A percentile compares a stretch with the other conserved stretches of the same genome.
Evolutionary conservation across 2,888 invertebrate species (phyloP).

Genomic region (Prosapia bicincta): DNA sequence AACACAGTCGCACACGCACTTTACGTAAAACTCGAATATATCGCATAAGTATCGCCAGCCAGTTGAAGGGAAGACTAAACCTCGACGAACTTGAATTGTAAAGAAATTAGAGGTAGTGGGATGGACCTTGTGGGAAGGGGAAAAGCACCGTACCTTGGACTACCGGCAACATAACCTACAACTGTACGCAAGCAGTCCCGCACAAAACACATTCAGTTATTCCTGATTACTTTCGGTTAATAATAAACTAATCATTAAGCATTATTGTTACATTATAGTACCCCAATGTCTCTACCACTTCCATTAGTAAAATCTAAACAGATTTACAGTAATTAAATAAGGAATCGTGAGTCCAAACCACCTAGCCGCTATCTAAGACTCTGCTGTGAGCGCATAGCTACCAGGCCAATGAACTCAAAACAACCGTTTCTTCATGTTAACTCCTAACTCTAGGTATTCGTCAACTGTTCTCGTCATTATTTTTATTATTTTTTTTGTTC

Average conservation of each 20-base stretch:
- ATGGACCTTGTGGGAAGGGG: not conserved
- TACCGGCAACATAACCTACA: not conserved
- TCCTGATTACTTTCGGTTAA: not conserved
- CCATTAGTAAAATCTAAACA: not conserved
- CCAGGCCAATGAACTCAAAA: constrained; percentile 17
- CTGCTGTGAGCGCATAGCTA: constrained; percentile 6
- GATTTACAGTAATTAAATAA: not conserved
- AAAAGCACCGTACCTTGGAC: not conserved
- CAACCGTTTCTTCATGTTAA: constrained; percentile 25
- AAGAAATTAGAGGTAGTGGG: constrained; percentile 2
- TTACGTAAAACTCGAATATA: not conserved
- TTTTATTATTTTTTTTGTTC: too few species aligned
- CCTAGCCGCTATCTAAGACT: not conserved
- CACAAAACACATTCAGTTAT: not conserved
- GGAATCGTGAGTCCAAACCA: not conserved
- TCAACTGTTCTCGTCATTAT: constrained; percentile 2
- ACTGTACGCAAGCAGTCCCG: not conserved
- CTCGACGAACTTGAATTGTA: not conserved
- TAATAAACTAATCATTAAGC: not conserved
- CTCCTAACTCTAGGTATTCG: constrained; percentile 10
- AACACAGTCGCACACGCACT: not conserved
- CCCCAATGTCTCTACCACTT: not conserved
- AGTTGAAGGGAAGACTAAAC: not conserved
- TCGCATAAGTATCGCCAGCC: not conserved
- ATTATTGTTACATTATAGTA: not conserved